Base-by-base conservation (phyloP, 2,797 vertebrate genomes). In the Heterohyrax brucei region DNA sequence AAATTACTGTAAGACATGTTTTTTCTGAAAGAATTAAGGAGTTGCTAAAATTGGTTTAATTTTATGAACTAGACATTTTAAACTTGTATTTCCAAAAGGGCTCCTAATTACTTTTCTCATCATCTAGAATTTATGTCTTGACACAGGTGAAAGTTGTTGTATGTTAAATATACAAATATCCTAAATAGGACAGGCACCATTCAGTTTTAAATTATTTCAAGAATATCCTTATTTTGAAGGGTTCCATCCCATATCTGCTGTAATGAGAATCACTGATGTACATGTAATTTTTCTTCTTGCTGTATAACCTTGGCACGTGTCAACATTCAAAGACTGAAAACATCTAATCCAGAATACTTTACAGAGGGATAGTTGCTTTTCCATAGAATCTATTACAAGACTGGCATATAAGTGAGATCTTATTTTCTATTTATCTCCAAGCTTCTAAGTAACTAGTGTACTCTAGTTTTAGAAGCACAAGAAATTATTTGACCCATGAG, bases 201-300 rank as follows among this genome's bases (percentile, higher is more conserved):
- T 70, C 8, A 59, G 86, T 73, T 90, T 89, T 86, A 93, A 91
- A 78, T 26, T 70, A 78, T 48, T 95, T 97, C 88, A 87, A 89
- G 88, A 89, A 84, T 83, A 46, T 91, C 64, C 7, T 64, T 90
- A 93, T 82, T 93, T 83, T 87, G 59, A 95, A 87, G 95, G 77
- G 28, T 79, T 62, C 26, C 81, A 48, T 89, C 22, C 91, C 62
- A n/a, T 62, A 62, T n/a, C 4, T 68, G 22, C 50, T 80, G 64
- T 82, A 93, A 94, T 93, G 79, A 93, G 73, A 95, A 70, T 68
- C 61, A 61, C 3, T 77, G 46, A 76, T 82, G 82, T 94, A 84
- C 82, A 64, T 44, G 66, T 30, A 66, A 77, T 1, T 94, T 87
- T 92, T 70, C 64, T 70, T 87, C 26, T 87, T 81, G 46, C 83